Evolutionary conservation across 2,888 invertebrate species (phyloP).

Genomic region (Heterodera filipjevi): DNA sequence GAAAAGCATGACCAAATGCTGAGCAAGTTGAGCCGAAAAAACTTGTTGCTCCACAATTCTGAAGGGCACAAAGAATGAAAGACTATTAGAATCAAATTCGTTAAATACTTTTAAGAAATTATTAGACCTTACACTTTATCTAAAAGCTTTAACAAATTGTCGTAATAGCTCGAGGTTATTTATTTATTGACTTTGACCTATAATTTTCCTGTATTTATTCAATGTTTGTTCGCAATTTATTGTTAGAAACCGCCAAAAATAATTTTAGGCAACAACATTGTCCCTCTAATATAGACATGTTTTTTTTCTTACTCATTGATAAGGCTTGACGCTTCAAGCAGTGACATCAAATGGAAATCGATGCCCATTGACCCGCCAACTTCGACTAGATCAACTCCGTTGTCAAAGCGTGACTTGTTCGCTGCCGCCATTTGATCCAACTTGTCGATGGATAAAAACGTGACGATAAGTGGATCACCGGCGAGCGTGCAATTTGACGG

Average conservation of each 20-base stretch:
- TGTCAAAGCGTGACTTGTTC: conserved; percentile 15
- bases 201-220: too few species aligned
- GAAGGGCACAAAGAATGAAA: not conserved
- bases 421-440: conserved; percentile 32
- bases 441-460: conserved; percentile 39
- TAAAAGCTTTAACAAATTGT: too few species aligned
- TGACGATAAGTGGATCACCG: conserved; percentile 36
- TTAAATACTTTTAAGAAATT: too few species aligned
- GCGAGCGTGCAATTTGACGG: conserved; percentile 14
- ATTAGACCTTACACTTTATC: too few species aligned
- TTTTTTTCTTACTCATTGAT: conserved; percentile 29
- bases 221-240: too few species aligned
- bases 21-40: not conserved
- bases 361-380: conserved; percentile 12
- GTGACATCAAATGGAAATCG: conserved; percentile 25
- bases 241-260: too few species aligned
- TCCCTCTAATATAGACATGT: not conserved
- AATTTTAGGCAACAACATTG: too few species aligned
- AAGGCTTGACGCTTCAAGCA: conserved; percentile 26
- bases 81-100: too few species aligned
- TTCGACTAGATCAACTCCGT: conserved; percentile 12
- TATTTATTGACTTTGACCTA: too few species aligned
- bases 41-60: not conserved
- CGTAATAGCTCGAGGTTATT: too few species aligned
- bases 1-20: not conserved